A percentile compares a stretch with the other conserved stretches of the same genome.
Conservation (phyloP, 2,113 vertebrate genomes). For the Orthochromis malagaraziensis region DNA sequence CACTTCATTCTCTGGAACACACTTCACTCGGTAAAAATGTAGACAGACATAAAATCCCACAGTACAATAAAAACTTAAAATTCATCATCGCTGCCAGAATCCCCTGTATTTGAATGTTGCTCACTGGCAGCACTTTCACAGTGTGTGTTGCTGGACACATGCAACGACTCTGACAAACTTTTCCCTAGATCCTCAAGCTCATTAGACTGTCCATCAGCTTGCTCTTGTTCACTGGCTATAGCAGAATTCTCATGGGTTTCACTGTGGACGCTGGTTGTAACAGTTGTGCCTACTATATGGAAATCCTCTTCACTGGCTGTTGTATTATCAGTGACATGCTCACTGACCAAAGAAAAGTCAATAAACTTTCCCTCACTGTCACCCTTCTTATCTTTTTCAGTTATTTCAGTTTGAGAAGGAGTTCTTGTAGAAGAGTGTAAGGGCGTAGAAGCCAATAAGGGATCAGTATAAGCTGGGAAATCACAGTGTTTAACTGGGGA, state of each 20-base stretch:
- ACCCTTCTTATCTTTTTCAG: neutral
- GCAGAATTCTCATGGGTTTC: neutral
- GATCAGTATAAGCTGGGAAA: neutral
- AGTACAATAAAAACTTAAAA: slow-evolving; percentile 46
- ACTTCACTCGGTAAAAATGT: neutral
- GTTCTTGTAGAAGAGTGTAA: neutral
- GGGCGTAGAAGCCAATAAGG: neutral
- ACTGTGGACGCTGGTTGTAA: neutral
- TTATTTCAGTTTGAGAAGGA: neutral
- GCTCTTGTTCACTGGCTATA: neutral
- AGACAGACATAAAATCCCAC: neutral
- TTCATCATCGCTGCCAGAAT: slow-evolving; percentile 58
- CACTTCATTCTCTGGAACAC: neutral
- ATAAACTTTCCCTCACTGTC: neutral
- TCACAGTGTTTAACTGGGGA: slow-evolving; percentile 6
- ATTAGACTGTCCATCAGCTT: neutral
- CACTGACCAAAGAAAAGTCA: neutral
- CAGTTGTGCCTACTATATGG: neutral
- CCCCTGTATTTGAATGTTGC: neutral
- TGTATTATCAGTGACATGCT: neutral
- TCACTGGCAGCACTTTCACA: neutral
- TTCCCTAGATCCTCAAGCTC: slow-evolving; percentile 61
- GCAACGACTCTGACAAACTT: slow-evolving; percentile 49
- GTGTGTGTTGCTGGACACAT: slow-evolving; percentile 36
- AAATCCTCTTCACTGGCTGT: neutral